Conservation (phyloP, 2,113 vertebrate genomes). For the Zosterops japonicus region DNA sequence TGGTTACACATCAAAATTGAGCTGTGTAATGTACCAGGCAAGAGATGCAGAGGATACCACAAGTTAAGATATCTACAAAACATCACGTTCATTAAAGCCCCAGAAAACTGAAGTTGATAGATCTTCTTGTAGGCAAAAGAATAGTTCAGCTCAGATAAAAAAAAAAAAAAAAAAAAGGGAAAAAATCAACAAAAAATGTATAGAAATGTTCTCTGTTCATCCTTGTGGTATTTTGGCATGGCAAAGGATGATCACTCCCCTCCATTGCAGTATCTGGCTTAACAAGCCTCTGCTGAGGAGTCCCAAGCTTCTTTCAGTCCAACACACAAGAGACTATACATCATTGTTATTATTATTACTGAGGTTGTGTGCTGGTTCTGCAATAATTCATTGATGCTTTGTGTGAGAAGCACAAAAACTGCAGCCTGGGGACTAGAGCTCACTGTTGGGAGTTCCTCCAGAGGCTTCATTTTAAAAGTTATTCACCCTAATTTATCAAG, state of each 20-base stretch:
- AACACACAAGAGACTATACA: not conserved
- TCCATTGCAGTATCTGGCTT: not conserved
- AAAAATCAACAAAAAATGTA: not conserved
- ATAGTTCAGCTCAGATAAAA: not conserved
- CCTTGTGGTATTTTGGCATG: not conserved
- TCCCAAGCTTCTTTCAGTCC: not conserved
- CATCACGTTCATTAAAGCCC: not conserved
- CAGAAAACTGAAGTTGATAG: not conserved
- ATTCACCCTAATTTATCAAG: not conserved
- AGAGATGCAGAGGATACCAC: not conserved
- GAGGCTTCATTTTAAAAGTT: not conserved
- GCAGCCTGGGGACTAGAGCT: not conserved
- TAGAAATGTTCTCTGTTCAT: not conserved
- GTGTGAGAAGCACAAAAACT: not conserved
- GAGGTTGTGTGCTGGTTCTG: not conserved
- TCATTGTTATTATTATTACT: not conserved
- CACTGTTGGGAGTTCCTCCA: not conserved
- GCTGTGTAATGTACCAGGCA: not conserved
- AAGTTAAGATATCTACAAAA: not conserved
- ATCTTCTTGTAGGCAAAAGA: not conserved
- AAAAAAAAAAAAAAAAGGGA: accelerated
- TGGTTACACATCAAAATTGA: not conserved
- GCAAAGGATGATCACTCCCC: not conserved
- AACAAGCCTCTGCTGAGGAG: not conserved
- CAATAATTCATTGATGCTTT: not conserved